Evolutionary conservation across 2,888 invertebrate species (phyloP), one percentile per base, ranked within the genome.

Genomic region (Hydrotaea cyrtoneurina): DNA sequence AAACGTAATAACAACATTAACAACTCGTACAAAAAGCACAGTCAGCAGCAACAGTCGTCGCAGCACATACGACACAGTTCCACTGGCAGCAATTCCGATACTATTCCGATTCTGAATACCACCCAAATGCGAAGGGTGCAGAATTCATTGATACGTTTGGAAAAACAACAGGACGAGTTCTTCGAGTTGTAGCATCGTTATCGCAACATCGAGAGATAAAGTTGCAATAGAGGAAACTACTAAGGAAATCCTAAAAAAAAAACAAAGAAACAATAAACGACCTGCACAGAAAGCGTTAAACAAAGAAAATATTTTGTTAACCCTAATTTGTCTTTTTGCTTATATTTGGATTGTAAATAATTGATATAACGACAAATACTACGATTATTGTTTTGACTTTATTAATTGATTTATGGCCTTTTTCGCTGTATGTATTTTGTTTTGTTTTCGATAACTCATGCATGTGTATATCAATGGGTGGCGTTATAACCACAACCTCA

Each of bases 171-270:
- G 91, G 97, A 98, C 89, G 97, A 97, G 91, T 94, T 97, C 91
- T 98, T 97, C 92, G 97, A 97, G 93, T 96, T 97, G 95, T 97
- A 97, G 96, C 96, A 94, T 89, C 96, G 94, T 89, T 88, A 87
- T 87, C 8, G 39, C 39, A 10, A 13, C 36, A 36, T 3, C 7
- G 39, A 39, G 5, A 31, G 62, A 43, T 75, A 23, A 36, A 31
- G 57, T 10, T 59, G 59, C 39, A 69, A 31, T 23, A 50, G 50
- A 4, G 13, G 26, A 26, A 23, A 39, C 39, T 11, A 39, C 39
- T 39, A 10, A 8, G 11, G 39, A 39, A 39, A 7, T 4, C 2
- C 2, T 31, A 2, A 2, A 4, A 39, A 39, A 4, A 73, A 50
- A 46, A 66, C 31, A 64, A 23, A 74, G 46, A 36, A 78, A 53